A percentile compares a stretch with the other conserved stretches of the same genome.
Evolutionary conservation across 2,797 vertebrate genomes (phyloP).

Genomic region (Ciconia nigra): DNA sequence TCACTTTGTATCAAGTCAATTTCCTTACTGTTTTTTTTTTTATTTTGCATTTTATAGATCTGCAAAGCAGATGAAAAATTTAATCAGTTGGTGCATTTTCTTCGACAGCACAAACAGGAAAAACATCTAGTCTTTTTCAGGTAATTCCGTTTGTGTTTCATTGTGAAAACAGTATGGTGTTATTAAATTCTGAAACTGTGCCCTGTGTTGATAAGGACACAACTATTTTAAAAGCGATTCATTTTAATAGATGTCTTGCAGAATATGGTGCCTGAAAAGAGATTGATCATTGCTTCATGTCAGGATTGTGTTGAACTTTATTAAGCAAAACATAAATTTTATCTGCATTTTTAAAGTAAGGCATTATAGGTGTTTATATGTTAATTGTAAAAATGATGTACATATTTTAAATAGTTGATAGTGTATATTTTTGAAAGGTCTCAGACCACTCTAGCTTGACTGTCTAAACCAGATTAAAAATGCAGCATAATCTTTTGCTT

Average conservation of each 20-base stretch:
- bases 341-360: neutral
- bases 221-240: accelerated
- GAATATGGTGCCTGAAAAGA: neutral
- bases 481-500: neutral
- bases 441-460: neutral
- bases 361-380: neutral
- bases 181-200: neutral
- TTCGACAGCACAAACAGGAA: constrained; percentile 87
- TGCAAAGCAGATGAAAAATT: constrained; percentile 92
- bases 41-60: constrained; percentile 70
- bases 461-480: neutral
- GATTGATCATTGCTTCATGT: neutral
- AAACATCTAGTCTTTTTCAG: constrained; percentile 97
- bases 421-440: neutral
- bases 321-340: neutral
- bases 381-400: neutral
- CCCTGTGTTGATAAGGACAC: neutral
- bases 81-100: constrained; percentile 92
- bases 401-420: neutral
- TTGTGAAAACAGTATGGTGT: neutral
- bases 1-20: neutral
- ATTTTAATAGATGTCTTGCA: neutral
- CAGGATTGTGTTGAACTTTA: neutral
- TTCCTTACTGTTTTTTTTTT: neutral
- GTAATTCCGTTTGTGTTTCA: constrained; percentile 59